phyloP scores from a whole-genome alignment of 2,888 invertebrate species.

The Sepioteuthis lessoniana region DNA sequence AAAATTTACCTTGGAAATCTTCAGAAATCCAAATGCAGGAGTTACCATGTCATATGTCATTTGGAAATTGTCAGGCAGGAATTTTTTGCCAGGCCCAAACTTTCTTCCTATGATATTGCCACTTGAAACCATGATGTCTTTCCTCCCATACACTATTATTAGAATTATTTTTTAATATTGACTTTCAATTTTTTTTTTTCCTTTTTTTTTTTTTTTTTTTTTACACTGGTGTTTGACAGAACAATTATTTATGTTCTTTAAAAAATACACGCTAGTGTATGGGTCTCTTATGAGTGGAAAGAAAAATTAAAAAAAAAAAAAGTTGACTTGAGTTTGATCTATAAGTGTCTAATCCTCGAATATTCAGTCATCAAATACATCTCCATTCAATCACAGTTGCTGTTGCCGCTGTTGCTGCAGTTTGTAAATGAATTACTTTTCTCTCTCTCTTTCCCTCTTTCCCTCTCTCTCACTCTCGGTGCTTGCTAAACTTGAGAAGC shows the following conservation, averaged over 20 bases:
- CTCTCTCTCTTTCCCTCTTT: neutral
- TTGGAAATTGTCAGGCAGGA: conserved; percentile 42
- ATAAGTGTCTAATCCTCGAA: conserved; percentile 41
- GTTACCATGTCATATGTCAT: conserved; percentile 49
- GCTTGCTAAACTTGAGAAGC: conserved; percentile 40
- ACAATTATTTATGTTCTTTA: conserved; percentile 36
- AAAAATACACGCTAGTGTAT: neutral
- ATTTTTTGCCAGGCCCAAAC: conserved; percentile 49
- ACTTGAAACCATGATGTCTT: conserved; percentile 47
- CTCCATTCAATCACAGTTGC: conserved; percentile 40
- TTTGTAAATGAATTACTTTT: conserved; percentile 37
- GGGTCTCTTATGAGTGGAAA: conserved; percentile 8
- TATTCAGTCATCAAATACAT: conserved; percentile 41
- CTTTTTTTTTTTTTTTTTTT: neutral
- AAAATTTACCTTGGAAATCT: conserved; percentile 47
- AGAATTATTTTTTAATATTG: neutral
- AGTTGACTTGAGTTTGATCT: neutral
- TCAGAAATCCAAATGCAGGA: conserved; percentile 48
- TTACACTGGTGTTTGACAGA: neutral
- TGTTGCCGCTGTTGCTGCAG: conserved; percentile 8
- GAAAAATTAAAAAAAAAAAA: neutral
- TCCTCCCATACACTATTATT: conserved; percentile 23
- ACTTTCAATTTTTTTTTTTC: neutral
- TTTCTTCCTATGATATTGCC: conserved; percentile 47
- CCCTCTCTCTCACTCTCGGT: neutral